Conservation (phyloP, 2,113 vertebrate genomes). For the Erythrocercus mccallii region DNA sequence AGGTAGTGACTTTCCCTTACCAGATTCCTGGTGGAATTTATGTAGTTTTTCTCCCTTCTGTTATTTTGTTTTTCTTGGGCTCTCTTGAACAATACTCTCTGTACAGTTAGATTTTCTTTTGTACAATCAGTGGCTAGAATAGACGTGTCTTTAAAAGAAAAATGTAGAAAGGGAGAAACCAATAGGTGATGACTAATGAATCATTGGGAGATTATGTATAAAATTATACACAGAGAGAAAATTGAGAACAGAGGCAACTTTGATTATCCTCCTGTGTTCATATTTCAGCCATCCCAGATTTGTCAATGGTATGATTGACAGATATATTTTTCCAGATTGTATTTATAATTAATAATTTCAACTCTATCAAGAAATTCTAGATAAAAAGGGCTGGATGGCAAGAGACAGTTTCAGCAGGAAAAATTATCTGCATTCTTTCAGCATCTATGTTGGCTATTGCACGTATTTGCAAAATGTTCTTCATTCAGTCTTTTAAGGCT, state of each 20-base stretch:
- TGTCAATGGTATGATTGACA: background rate
- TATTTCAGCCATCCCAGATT: background rate
- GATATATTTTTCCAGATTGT: background rate
- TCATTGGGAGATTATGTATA: background rate
- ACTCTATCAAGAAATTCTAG: background rate
- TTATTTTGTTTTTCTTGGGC: background rate
- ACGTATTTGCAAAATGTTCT: background rate
- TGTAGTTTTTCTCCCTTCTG: fast-evolving
- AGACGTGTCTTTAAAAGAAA: background rate
- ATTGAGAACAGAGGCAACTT: background rate
- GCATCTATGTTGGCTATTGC: background rate
- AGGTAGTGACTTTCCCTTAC: background rate
- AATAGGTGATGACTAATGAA: background rate
- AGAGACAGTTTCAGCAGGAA: background rate
- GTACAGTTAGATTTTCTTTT: background rate
- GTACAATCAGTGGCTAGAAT: background rate
- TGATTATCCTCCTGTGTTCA: background rate
- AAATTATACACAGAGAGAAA: background rate
- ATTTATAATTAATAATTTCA: background rate
- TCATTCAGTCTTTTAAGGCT: background rate
- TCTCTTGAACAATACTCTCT: background rate
- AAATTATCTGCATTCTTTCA: background rate
- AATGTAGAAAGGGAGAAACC: background rate
- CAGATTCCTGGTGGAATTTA: background rate
- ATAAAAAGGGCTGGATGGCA: background rate